Evolutionary conservation across 2,888 invertebrate species (phyloP).

Genomic region (Ferdinandea cuprea): DNA sequence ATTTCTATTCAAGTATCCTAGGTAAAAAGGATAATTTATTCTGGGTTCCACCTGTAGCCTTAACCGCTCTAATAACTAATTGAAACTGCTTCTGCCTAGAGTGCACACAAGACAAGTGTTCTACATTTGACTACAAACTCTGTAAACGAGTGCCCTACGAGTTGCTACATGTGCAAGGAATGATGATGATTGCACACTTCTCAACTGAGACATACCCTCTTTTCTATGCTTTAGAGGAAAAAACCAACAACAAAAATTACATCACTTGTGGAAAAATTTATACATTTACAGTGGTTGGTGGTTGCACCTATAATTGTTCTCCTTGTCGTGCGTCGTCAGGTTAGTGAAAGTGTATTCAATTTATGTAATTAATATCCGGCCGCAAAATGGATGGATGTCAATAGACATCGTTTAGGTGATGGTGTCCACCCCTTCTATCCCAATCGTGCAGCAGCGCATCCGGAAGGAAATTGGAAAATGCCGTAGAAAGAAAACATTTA

Average conservation of each 20-base stretch:
- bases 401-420: conserved; percentile 58
- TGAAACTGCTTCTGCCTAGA: conserved; percentile 46
- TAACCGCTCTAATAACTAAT: conserved; percentile 41
- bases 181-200: conserved; percentile 66
- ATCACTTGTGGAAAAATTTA: conserved; percentile 69
- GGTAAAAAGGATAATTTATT: conserved; percentile 17
- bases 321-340: conserved; percentile 4
- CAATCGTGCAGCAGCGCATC: too few relatives aligned
- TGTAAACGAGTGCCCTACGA: conserved; percentile 31
- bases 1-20: conserved; percentile 6
- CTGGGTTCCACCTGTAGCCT: conserved; percentile 50
- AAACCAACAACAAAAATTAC: conserved; percentile 67
- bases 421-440: conserved; percentile 2
- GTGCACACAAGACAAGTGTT: conserved; percentile 36
- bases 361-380: conserved; percentile 79
- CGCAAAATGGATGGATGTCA: conserved; percentile 54
- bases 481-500: conserved; percentile 1
- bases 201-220: conserved; percentile 44
- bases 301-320: conserved; percentile 18
- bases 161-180: conserved; percentile 4
- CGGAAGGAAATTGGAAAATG: conserved; percentile 60
- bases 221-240: not conserved
- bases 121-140: conserved; percentile 48
- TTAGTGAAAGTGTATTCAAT: conserved; percentile 72
- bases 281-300: conserved; percentile 4